Base-by-base conservation (phyloP, 64 coral and sea anemone species). In the Pachyseris speciosa region DNA sequence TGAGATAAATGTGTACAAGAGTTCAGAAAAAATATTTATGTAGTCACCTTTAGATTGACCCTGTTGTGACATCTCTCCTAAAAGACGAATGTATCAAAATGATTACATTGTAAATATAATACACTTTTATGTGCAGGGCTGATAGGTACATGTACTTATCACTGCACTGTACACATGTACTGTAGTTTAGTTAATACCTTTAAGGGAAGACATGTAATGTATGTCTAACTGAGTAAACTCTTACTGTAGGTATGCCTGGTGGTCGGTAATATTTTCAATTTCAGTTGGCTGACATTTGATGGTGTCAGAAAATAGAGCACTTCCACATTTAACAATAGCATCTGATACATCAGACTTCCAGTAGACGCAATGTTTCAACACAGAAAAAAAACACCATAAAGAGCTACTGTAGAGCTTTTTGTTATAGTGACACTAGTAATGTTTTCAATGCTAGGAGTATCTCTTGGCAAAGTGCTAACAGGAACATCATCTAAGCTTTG, bases 41-140 rank as follows among this genome's bases (percentile, higher is more conserved):
- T 70, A 70, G 31, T 70, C 34, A 70, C 33, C 67, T 70, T 70
- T 70, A 70, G 67, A 70, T 16, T 70, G 67, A 70, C 33, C 32
- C 67, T 39, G 67, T 70, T 70, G 67, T 70, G 67, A 70, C 67
- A 70, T 70, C 36, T 37, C 67, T 70, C 67, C 67, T 70, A 38
- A 38, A 70, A 70, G 67, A 70, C 1, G 15, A 70, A 70, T 70
- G 67, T 70, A 19, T 16, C 31, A 39, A 41, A 70, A 70, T 70
- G 67, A 70, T 39, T 38, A 70, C 33, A 70, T 70, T 39, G 34
- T 70, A 70, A 70, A 70, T 70, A 70, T 70, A 70, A 38, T 39
- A 12, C 33, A 70, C 67, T 36, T 70, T 70, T 70, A 38, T 37
- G 31, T 70, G 33, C 17, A 70, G 11, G 15, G 67, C 32, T 70